These are phyloP conservation scores for Limnephilus marmoratus DNA, from an alignment of 2,888 invertebrate species.

Conservation along the genomic window DNA sequence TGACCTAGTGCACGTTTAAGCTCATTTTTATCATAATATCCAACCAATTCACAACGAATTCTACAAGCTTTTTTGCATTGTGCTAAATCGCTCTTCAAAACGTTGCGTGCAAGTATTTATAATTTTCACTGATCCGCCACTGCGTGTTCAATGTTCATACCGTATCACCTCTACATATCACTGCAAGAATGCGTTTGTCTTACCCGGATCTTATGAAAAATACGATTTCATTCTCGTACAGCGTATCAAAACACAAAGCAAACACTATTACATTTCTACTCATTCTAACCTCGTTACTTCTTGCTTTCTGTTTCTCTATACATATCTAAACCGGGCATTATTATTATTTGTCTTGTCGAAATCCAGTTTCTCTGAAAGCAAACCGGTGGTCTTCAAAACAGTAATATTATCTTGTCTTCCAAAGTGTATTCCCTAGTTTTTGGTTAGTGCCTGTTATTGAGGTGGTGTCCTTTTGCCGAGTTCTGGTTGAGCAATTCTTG, in stretches of 20 bases:
- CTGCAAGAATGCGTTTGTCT: constrained; percentile 40
- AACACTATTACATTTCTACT: neutral
- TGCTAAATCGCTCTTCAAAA: neutral
- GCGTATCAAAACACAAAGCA: neutral
- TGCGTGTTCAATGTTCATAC: constrained; percentile 7
- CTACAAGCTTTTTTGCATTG: neutral
- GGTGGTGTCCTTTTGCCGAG: neutral
- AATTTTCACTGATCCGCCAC: neutral
- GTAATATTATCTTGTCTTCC: neutral
- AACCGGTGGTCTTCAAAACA: neutral
- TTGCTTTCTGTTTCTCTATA: constrained; percentile 38
- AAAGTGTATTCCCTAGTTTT: neutral
- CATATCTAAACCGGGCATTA: constrained; percentile 47
- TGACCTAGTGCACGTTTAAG: neutral
- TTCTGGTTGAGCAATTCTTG: neutral
- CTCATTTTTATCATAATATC: neutral
- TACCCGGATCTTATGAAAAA: neutral
- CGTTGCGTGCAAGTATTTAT: neutral
- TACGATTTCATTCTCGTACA: neutral
- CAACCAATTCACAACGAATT: neutral
- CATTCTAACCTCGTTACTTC: constrained; percentile 13
- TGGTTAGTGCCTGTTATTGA: neutral
- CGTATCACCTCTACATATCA: constrained; percentile 46
- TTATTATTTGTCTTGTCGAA: constrained; percentile 12
- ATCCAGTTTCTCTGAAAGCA: neutral